Percentiles rank a stretch among this genome's conserved stretches.
These are phyloP conservation scores for Drosophila cracens DNA, from an alignment of 2,888 invertebrate species.

Conservation along the genomic window DNA sequence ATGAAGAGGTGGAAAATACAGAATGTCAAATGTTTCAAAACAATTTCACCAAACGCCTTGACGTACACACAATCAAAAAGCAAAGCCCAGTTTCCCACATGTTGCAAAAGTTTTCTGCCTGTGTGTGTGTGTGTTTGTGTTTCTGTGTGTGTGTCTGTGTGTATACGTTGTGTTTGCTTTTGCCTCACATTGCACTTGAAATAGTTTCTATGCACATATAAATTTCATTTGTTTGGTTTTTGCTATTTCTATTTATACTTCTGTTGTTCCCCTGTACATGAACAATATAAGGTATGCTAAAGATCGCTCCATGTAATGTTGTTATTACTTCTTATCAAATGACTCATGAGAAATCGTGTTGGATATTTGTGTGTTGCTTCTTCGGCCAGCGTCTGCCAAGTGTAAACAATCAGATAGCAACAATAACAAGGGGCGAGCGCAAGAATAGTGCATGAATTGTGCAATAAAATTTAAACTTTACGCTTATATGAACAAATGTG, in stretches of 20 bases:
- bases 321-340: slow-evolving; percentile 69
- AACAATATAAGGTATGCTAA: not conserved
- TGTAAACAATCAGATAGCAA: slow-evolving; percentile 37
- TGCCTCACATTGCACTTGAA: slow-evolving; percentile 67
- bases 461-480: slow-evolving; percentile 47
- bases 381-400: slow-evolving; percentile 14
- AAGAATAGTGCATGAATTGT: slow-evolving; percentile 56
- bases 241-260: slow-evolving; percentile 38
- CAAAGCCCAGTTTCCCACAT: slow-evolving; percentile 30
- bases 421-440: slow-evolving; percentile 14
- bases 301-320: slow-evolving; percentile 27
- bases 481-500: slow-evolving; percentile 8
- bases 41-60: slow-evolving; percentile 44
- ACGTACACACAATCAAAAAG: slow-evolving; percentile 3
- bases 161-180: slow-evolving; percentile 30
- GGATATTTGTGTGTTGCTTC: slow-evolving; percentile 20
- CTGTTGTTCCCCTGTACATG: slow-evolving; percentile 10
- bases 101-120: slow-evolving; percentile 22
- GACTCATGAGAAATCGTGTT: slow-evolving; percentile 56
- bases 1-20: slow-evolving; percentile 41
- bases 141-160: slow-evolving; percentile 8
- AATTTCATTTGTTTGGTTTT: slow-evolving; percentile 21
- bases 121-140: not conserved
- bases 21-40: slow-evolving; percentile 59
- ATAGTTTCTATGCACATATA: slow-evolving; percentile 51